Base-by-base conservation (phyloP, 2,113 vertebrate species). In the Jacana jacana region DNA sequence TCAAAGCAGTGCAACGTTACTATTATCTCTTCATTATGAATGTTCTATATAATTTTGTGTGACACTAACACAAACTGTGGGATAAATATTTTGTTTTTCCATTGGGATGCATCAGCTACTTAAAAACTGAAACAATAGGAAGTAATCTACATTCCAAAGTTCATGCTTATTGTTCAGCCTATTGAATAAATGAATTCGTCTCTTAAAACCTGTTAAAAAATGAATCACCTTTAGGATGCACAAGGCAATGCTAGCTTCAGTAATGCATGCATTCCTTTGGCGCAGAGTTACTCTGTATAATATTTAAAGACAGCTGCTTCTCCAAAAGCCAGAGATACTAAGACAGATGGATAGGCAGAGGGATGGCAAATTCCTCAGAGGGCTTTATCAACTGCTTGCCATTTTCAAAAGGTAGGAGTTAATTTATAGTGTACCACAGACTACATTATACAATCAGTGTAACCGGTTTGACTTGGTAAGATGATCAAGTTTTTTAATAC, bases 311-410 rank as follows among this genome's bases (percentile, higher is more conserved):
- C 85, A 97, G 83, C 60, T 96, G 79, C 90, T 95, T 69, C 87
- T 96, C 51, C 44, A 94, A 96, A 91, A 94, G 61, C 75, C 39
- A 55, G 71, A 49, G 44, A 92, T 81, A 31, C 58, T 88, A 81
- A 75, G 60, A 76, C 86, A 96, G 90, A 96, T 94, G 91, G 94
- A 95, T 91, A 89, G 70, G 57, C 88, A 97, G 72, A 97, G 82
- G 68, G 88, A 69, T 91, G 48, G n/a, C 2, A 82, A 95, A 97
- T 65, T 91, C 93, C 93, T 95, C 39, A 44, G 95, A 90, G 81
- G n/a, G 5, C 31, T 87, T 88, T 89, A 87, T 96, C 54, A 64
- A 77, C 52, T 86, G 31, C 77, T 76, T 81, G 65, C 70, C 55
- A 78, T 65, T 96, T 69, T 93, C 22, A 13, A 94, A 86, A 83